Conservation (phyloP, 1,140 invertebrate genomes). For the Mamestra configurata region DNA sequence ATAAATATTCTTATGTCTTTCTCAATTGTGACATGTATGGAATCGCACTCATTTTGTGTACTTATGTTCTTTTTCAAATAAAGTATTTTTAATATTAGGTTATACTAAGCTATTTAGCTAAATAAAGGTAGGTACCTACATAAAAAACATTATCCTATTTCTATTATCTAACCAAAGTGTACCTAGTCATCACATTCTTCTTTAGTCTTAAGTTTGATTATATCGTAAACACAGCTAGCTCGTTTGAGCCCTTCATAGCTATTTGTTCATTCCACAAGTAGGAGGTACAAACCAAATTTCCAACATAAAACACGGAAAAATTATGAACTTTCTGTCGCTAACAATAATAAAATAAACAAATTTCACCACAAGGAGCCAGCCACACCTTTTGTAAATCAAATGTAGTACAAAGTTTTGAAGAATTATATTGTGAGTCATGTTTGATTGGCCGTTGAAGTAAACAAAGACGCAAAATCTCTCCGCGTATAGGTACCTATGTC, state of each 20-base stretch:
- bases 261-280: constrained; percentile 47
- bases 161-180: constrained; percentile 7
- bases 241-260: constrained; percentile 45
- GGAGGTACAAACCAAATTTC: background rate
- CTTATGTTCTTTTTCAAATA: constrained; percentile 48
- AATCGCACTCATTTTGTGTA: constrained; percentile 52
- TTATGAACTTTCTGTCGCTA: background rate
- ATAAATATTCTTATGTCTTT: constrained; percentile 54
- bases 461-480: too few species aligned
- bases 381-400: too few species aligned
- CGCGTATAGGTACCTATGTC: too few species aligned
- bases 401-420: too few species aligned
- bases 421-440: too few species aligned
- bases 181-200: constrained; percentile 43
- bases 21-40: constrained; percentile 50
- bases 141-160: constrained; percentile 50
- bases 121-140: constrained; percentile 40
- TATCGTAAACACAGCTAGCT: constrained; percentile 50
- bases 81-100: constrained; percentile 51
- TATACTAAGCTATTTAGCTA: constrained; percentile 33
- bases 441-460: too few species aligned
- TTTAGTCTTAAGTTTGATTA: constrained; percentile 39
- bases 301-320: background rate
- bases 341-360: background rate
- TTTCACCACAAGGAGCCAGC: too few species aligned